Conservation (phyloP, 1,140 invertebrate genomes). For the Ephestia elutella region DNA sequence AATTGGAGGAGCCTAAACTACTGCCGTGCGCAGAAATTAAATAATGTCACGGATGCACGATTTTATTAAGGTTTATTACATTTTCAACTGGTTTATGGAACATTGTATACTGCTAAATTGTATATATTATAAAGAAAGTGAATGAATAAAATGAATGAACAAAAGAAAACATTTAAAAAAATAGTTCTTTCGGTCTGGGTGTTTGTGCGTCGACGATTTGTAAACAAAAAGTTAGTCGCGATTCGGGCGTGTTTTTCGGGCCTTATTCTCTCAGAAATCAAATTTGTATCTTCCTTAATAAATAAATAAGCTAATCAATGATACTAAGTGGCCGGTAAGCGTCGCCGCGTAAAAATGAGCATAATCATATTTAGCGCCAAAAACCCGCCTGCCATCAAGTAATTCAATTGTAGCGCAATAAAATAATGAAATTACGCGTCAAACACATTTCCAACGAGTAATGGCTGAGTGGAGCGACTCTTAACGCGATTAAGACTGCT, state of each 20-base stretch:
- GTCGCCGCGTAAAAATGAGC: constrained; percentile 2
- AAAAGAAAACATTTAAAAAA: too few relatives aligned
- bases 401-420: constrained; percentile 38
- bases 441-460: constrained; percentile 38
- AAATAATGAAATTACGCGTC: constrained; percentile 45
- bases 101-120: too few relatives aligned
- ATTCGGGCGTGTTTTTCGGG: too few relatives aligned
- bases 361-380: constrained; percentile 11
- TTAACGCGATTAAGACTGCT: constrained; percentile 38
- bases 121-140: too few relatives aligned
- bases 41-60: not conserved
- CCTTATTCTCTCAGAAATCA: too few relatives aligned
- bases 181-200: too few relatives aligned
- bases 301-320: not conserved
- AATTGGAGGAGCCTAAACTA: not conserved
- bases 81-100: not conserved
- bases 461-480: constrained; percentile 24
- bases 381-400: constrained; percentile 18
- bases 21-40: not conserved
- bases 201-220: too few relatives aligned
- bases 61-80: not conserved
- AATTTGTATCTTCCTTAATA: not conserved
- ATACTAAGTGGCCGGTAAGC: not conserved
- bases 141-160: too few relatives aligned
- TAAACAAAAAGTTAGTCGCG: too few relatives aligned